These are phyloP conservation scores for Lepetodrilus schrolli DNA, from an alignment of 2,888 invertebrate species.

Conservation along the genomic window DNA sequence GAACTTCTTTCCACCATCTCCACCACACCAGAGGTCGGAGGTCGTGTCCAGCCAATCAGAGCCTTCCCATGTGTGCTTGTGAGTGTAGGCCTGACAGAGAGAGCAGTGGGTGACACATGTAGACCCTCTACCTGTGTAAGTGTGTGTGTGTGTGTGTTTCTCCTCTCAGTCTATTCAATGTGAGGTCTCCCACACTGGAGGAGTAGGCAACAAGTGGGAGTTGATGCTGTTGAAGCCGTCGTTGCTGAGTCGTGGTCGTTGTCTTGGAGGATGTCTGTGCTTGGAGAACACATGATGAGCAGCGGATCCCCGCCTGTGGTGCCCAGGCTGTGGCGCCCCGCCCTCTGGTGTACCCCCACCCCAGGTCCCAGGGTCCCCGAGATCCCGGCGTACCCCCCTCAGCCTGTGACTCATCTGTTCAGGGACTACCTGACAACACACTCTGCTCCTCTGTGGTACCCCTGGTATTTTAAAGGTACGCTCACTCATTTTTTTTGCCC, in stretches of 20 bases:
- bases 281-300: slow-evolving; percentile 5
- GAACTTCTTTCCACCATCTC: not conserved
- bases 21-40: not conserved
- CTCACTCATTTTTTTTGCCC: no score
- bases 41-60: not conserved
- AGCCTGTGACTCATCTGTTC: slow-evolving; percentile 16
- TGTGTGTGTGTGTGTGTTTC: not conserved
- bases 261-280: slow-evolving; percentile 20
- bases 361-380: slow-evolving; percentile 13
- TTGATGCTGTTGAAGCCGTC: not conserved
- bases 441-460: slow-evolving; percentile 26
- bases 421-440: not conserved
- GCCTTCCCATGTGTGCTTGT: not conserved
- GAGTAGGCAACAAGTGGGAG: no score
- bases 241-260: no score
- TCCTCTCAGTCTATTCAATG: not conserved
- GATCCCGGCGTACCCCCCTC: slow-evolving; percentile 12
- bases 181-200: not conserved
- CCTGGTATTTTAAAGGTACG: slow-evolving; percentile 31
- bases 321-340: slow-evolving; percentile 24
- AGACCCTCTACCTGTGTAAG: not conserved
- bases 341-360: slow-evolving; percentile 30
- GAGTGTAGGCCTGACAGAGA: not conserved
- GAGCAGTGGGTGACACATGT: not conserved
- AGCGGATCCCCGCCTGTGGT: slow-evolving; percentile 17